Evolutionary conservation across 2,113 vertebrate genomes (phyloP).

Genomic region (Prunella himalayana): DNA sequence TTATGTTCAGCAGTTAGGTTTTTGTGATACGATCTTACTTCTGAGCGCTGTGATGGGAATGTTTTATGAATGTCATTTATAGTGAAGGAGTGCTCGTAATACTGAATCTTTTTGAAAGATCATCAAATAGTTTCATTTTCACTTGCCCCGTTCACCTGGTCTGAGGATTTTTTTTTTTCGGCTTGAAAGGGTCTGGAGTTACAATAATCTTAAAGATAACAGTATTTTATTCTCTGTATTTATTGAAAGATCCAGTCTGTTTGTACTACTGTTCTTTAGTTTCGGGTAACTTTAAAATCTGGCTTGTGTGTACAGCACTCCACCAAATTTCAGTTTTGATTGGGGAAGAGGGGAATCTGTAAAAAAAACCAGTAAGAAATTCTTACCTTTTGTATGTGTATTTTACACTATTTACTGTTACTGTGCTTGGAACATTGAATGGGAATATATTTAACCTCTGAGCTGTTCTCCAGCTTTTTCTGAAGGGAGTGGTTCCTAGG

Average conservation of each 20-base stretch:
- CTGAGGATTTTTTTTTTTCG: background rate
- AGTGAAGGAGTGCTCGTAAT: background rate
- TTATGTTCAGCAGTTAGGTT: background rate
- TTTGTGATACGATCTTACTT: background rate
- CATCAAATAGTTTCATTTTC: constrained; percentile 5
- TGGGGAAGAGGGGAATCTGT: background rate
- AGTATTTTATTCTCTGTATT: background rate
- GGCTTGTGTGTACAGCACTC: background rate
- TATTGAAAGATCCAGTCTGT: background rate
- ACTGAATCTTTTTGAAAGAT: background rate
- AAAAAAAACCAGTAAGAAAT: background rate
- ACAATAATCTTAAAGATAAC: background rate
- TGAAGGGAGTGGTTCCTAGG: background rate
- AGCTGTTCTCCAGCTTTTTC: background rate
- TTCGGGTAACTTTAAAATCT: background rate
- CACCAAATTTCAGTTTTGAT: background rate
- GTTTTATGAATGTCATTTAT: background rate
- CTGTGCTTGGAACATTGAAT: background rate
- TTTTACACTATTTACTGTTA: background rate
- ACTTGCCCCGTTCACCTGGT: background rate
- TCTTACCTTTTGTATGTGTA: background rate
- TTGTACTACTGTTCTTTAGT: background rate
- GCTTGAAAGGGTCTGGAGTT: background rate
- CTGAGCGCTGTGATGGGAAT: background rate
- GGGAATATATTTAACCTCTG: background rate